Base-by-base conservation (phyloP, 2,113 vertebrate species). In the Otocyon megalotis region DNA sequence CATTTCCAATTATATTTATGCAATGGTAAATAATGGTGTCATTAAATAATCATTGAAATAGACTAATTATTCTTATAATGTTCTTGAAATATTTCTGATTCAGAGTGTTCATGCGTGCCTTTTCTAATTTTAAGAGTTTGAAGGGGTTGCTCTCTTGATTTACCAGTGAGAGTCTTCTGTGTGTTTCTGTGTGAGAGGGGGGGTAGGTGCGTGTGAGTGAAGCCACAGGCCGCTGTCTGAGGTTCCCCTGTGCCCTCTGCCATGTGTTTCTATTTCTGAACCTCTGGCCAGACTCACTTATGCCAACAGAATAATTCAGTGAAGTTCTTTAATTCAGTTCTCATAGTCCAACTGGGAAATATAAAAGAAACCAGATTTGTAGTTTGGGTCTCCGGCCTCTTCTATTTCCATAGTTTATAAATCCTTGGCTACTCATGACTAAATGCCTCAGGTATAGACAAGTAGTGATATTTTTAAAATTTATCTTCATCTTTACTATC, bases 321-420 rank as follows among this genome's bases (percentile, higher is more conserved):
- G 91, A 96, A 97, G 88, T 98, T 98, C 95, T 97, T 97, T 98
- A 97, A 98, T 98, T 98, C 97, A 96, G 90, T 53, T 93, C 95
- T 97, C 96, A 98, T 69, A 80, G 91, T 94, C 93, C 97, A 97
- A 84, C 79, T 93, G 97, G 97, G 98, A 97, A 95, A 98, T 90
- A 96, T 97, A 97, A 98, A 97, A 95, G 90, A 98, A 96, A 96
- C 97, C 93, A 97, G 97, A 48, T 91, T 98, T 97, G 83, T 84
- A 88, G 69, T 54, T 56, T 94, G 88, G 26, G 50, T 86, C 88
- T 96, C 80, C 85, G 94, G 69, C 32, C 76, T 90, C 67, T 72
- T 91, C 67, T 92, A 12, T 94, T 96, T 94, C 93, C 69, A 88
- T 28, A 80, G 82, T 43, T 88, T 81, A 94, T 94, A 94, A 90